Evolutionary conservation across 2,888 invertebrate species (phyloP).

Genomic region (Epinotia ramella): DNA sequence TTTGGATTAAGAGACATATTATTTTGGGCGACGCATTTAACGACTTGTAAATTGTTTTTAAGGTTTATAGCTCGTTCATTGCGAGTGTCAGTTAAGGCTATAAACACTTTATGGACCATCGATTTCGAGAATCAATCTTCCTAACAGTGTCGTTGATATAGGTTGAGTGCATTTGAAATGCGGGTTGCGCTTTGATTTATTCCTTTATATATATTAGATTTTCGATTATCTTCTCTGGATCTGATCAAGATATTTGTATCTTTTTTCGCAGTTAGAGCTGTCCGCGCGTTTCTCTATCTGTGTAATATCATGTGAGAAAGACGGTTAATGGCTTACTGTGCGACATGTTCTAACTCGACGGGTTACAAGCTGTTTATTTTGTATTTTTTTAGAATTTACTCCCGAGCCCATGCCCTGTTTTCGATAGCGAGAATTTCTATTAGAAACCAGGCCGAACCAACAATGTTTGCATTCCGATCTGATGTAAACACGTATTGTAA

Average conservation of each 20-base stretch:
- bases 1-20: neutral
- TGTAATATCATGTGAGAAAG: neutral
- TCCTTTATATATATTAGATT: neutral
- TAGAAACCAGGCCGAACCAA: slow-evolving; percentile 27
- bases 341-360: no score
- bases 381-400: slow-evolving; percentile 7
- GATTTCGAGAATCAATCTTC: slow-evolving; percentile 13
- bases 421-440: slow-evolving; percentile 33
- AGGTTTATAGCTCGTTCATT: slow-evolving; percentile 12
- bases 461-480: slow-evolving; percentile 30
- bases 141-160: slow-evolving; percentile 15
- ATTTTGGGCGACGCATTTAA: neutral
- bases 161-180: slow-evolving; percentile 11
- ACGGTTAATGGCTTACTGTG: no score
- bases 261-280: no score
- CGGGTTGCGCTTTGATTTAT: neutral
- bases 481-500: slow-evolving; percentile 35
- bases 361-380: neutral
- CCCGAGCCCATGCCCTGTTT: slow-evolving; percentile 24
- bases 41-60: neutral
- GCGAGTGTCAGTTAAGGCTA: slow-evolving; percentile 12
- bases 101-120: slow-evolving; percentile 12
- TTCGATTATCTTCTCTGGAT: no score
- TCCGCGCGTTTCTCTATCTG: neutral
- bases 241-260: neutral